Evolutionary conservation across 2,113 vertebrate genomes (phyloP), one percentile per base, ranked within the genome.

Genomic region (Anolis carolinensis): DNA sequence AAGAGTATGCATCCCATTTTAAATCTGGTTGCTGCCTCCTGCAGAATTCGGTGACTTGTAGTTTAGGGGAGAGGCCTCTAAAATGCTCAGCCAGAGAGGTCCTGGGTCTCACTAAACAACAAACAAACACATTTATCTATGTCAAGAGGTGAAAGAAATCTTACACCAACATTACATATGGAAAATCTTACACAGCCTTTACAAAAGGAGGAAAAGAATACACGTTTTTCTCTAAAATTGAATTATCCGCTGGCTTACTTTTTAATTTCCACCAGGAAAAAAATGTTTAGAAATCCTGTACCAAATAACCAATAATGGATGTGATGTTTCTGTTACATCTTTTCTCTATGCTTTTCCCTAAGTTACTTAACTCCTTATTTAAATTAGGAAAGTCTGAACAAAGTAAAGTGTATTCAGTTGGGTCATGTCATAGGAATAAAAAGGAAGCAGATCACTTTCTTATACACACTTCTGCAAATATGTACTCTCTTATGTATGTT

Each of bases 291-390:
- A 63, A 34, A 79, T 79, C 8, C 16, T 62, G 52, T 3, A 44
- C 50, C 50, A 55, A 21, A 25, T 8, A 63, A 86, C 62, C 48
- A 44, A n/a, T 34, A 23, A 21, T 48, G 59, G 7, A 44, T 62
- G 23, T n/a, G n/a, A 21, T 86, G 25, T 30, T 68, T 93, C 23
- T 87, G 79, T 90, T 89, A 25, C 44, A 65, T 80, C 48, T 72
- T 90, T 25, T 81, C 13, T 81, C 50, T 21, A 78, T 8, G 84
- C 80, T 92, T 90, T 44, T 85, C 84, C 80, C 74, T n/a, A 67
- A 90, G 87, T 1, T 39, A 84, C 36, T 87, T 90, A 92, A 91
- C 87, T 86, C 76, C 76, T 81, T 90, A 50, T 79, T 93, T 88
- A 90, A 94, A 87, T 81, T 82, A 34, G 59, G 79, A 87, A 89